Evolutionary conservation across 30 jellyfish, hydroid and myxozoan genomes (phyloP), one percentile per base, ranked within the genome.

Genomic region (Cassiopea xamachana): DNA sequence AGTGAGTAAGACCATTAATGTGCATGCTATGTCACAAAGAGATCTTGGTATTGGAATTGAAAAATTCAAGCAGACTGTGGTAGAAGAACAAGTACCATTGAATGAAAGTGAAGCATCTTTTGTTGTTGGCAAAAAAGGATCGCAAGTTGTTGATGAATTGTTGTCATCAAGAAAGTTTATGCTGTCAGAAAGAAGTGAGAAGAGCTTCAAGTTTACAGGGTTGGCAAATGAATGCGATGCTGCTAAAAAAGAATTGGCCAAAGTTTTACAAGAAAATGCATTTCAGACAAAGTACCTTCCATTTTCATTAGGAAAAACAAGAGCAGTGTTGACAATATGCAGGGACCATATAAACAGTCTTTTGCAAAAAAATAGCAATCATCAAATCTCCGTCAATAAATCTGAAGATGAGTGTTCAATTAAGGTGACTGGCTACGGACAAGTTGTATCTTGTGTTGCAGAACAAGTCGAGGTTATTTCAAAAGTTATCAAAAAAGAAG

Each of bases 351-450:
- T 79, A 2, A 7, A 43, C 48, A 14, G 50, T 9, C 44, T 79
- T 14, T 5, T 13, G 48, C 18, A 5, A 8, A 16, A 79, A 16
- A 39, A 46, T 46, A 49, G 45, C 7, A 8, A 79, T 75, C 3
- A 16, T 46, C 43, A 58, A 46, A n/a, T 79, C 7, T 79, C 87
- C 50, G 1, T 79, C 1, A 50, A 79, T 12, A 12, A 12, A 3
- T 47, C 87, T 4, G 9, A 79, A 16, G 90, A 61, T 69, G 77
- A 48, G 18, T 67, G 82, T 67, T 46, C 74, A 44, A 43, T 82
- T 82, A 74, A 62, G 50, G 80, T 82, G 50, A 39, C 73, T 2
- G 90, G 90, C 15, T 67, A 47, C 73, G 90, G 90, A 9, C 19
- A 49, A 17, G 15, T 73, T 27, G 82, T 70, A 0, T 17, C 50